Evolutionary conservation across 2,797 vertebrate genomes (phyloP), one percentile per base, ranked within the genome.

Genomic region (Lepus townsendii): DNA sequence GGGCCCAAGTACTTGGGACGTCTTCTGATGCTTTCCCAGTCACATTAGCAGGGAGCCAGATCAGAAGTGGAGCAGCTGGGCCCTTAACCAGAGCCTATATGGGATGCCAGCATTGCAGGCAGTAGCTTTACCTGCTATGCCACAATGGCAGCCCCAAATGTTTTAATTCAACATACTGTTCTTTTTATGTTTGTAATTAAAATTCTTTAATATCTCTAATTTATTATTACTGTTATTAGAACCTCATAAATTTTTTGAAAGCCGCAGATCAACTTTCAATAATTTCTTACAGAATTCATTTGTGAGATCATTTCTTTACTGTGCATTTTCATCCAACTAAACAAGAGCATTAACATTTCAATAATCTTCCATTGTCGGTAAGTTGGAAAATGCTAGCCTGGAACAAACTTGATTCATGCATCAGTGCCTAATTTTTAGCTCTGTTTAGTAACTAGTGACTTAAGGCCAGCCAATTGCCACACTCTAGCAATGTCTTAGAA

Each of bases 131-230:
- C 42, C 42, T 47, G 42, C 9, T 47, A 47, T 47, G 42, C 42
- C 42, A 47, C 42, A 47, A 47, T 47, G 42, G 7, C 42, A 47
- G 42, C 8, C 42, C 42, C 38, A 42, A 47, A 47, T 47, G 35
- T 20, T 80, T 76, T 85, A 68, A 86, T 32, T 75, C 84, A 60
- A 54, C 6, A 77, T n/a, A 69, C 69, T 65, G 6, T 66, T 77
- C 47, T 77, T 80, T 78, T 85, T 71, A 90, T 22, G 24, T 22
- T 82, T 42, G 38, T 13, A 80, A 52, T 85, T 62, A 60, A 83
- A 66, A 57, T 57, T 12, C 3, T 79, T 95, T 94, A 75, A 63
- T 83, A 32, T 96, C 57, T 90, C 27, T 69, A 82, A 52, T 60
- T 75, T 91, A 52, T 91, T 75, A 42, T 71, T 76, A 52, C 71